Evolutionary conservation across 2,888 invertebrate genomes (phyloP).

Genomic region (Carcina quercana): DNA sequence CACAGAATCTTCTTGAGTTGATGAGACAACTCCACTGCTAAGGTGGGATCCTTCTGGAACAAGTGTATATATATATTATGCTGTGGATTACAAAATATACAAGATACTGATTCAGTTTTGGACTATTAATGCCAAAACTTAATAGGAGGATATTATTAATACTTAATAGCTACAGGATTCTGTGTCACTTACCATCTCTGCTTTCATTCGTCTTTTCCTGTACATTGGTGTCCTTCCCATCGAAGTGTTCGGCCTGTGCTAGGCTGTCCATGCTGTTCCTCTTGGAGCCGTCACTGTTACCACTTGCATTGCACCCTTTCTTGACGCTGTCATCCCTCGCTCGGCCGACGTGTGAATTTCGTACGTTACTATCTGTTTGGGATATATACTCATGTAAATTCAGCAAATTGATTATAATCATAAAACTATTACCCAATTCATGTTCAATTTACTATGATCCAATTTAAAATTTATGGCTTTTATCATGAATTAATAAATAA

Average conservation of each 20-base stretch:
- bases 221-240: constrained; percentile 50
- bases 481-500: too few species aligned
- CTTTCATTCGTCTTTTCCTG: constrained; percentile 48
- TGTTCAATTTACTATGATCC: too few species aligned
- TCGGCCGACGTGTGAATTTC: constrained; percentile 48
- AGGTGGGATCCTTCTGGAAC: constrained; percentile 38
- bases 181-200: constrained; percentile 41
- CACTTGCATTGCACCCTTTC: constrained; percentile 60
- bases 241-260: constrained; percentile 61
- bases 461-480: too few species aligned
- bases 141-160: too few species aligned
- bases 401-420: too few species aligned
- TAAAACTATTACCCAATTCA: too few species aligned
- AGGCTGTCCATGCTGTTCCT: constrained; percentile 64
- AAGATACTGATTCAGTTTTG: too few species aligned
- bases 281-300: constrained; percentile 37
- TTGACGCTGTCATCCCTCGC: constrained; percentile 65
- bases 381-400: constrained; percentile 13
- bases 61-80: too few species aligned
- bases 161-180: too few species aligned
- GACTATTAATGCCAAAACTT: too few species aligned
- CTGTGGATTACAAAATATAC: too few species aligned
- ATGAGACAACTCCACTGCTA: constrained; percentile 54
- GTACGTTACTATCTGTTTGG: constrained; percentile 56
- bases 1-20: constrained; percentile 52